Conservation (phyloP, 2,113 vertebrate genomes). For the Carassius gibelio region DNA sequence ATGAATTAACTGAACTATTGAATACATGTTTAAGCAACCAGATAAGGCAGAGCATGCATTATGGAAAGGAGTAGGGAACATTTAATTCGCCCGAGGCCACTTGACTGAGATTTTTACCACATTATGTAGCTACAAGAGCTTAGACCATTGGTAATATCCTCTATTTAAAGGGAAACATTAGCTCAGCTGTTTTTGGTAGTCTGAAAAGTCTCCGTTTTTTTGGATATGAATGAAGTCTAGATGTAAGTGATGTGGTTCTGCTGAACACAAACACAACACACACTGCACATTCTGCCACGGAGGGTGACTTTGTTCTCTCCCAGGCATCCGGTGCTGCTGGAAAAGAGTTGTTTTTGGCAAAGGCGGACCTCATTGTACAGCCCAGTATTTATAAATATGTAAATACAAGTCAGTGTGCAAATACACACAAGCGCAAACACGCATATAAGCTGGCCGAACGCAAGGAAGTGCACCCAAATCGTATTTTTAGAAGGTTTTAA, state of each 20-base stretch:
- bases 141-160: background rate
- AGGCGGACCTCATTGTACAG: slow-evolving; percentile 75
- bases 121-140: slow-evolving; percentile 9
- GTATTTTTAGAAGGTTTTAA: slow-evolving; percentile 86
- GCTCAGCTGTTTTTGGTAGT: slow-evolving; percentile 29
- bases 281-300: slow-evolving; percentile 55
- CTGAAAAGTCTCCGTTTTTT: slow-evolving; percentile 26
- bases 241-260: slow-evolving; percentile 45
- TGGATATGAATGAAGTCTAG: slow-evolving; percentile 41
- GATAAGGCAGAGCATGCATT: slow-evolving; percentile 21
- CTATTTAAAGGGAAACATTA: slow-evolving; percentile 4
- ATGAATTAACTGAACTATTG: slow-evolving; percentile 16
- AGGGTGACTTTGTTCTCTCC: slow-evolving; percentile 69
- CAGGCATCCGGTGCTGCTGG: slow-evolving; percentile 67
- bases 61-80: slow-evolving; percentile 23
- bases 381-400: slow-evolving; percentile 81
- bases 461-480: slow-evolving; percentile 72
- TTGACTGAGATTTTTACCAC: slow-evolving; percentile 20
- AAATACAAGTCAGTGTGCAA: slow-evolving; percentile 73
- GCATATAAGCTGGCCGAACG: slow-evolving; percentile 63
- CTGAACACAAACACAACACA: slow-evolving; percentile 54
- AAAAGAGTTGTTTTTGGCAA: slow-evolving; percentile 78
- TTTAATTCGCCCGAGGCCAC: slow-evolving; percentile 24
- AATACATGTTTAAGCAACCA: slow-evolving; percentile 30
- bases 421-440: slow-evolving; percentile 40